A percentile compares a stretch with the other conserved stretches of the same genome.
phyloP scores from a whole-genome alignment of 2,888 invertebrate genomes.

The Latrodectus hesperus region DNA sequence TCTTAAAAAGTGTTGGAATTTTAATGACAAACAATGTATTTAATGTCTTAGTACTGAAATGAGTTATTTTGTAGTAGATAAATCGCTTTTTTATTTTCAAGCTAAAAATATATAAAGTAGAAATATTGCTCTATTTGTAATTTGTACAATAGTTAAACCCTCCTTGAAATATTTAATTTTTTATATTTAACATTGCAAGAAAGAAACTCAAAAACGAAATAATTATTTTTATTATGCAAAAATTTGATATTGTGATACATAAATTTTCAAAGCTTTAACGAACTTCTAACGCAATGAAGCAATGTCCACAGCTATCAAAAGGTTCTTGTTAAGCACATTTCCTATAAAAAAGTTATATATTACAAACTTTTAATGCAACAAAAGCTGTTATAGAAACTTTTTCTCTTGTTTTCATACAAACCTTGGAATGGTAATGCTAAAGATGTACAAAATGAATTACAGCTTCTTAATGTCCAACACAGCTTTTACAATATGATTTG shows the following conservation, averaged over 20 bases:
- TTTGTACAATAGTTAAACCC: too few species aligned
- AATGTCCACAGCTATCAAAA: background rate
- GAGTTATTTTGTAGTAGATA: too few species aligned
- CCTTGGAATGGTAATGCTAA: slow-evolving; percentile 13
- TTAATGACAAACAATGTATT: too few species aligned
- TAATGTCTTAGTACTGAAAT: too few species aligned
- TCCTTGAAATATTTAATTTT: too few species aligned
- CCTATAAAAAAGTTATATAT: background rate
- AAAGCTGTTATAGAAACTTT: background rate
- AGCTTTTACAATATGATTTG: slow-evolving; percentile 85
- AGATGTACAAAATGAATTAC: background rate
- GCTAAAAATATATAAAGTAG: too few species aligned
- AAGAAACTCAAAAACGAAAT: background rate
- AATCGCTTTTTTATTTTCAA: too few species aligned
- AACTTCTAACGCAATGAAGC: background rate
- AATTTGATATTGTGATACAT: background rate
- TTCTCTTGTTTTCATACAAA: background rate
- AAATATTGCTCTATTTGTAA: too few species aligned
- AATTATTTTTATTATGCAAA: background rate
- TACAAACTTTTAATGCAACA: background rate
- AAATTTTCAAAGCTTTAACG: background rate
- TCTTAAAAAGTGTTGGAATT: too few species aligned
- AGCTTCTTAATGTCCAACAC: slow-evolving; percentile 78
- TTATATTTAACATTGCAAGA: background rate
- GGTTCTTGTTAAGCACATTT: too few species aligned